Conservation (phyloP, 2,113 vertebrate genomes). For the Pleuronectes platessa region DNA sequence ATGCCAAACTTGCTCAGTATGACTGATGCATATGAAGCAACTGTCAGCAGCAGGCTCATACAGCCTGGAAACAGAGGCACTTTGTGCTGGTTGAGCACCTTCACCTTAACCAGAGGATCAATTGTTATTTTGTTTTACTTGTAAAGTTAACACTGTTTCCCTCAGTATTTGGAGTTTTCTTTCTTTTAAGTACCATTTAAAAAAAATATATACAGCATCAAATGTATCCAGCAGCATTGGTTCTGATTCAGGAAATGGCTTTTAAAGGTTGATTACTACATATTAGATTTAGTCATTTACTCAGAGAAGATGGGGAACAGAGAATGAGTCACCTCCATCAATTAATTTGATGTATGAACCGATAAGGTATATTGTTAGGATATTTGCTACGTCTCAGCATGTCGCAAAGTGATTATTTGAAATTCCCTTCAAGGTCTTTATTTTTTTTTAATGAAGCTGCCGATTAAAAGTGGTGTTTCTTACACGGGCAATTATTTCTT, state of each 20-base stretch:
- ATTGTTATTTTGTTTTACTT: no score
- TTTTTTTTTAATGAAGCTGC: constrained; percentile 61
- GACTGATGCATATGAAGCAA: not conserved
- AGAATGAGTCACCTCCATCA: constrained; percentile 68
- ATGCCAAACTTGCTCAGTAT: not conserved
- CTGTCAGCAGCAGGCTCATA: not conserved
- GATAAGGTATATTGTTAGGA: constrained; percentile 50
- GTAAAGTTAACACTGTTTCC: not conserved
- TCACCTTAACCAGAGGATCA: no score
- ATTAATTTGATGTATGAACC: constrained; percentile 67
- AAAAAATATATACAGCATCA: constrained; percentile 26
- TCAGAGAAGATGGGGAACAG: constrained; percentile 52
- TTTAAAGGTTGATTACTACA: constrained; percentile 71
- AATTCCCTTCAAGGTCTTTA: constrained; percentile 48
- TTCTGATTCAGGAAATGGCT: constrained; percentile 43
- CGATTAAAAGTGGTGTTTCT: constrained; percentile 66
- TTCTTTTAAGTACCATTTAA: not conserved
- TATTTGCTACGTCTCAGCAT: constrained; percentile 41
- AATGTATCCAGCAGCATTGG: constrained; percentile 41
- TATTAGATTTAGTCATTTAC: constrained; percentile 75
- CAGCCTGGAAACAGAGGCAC: no score
- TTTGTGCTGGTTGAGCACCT: no score
- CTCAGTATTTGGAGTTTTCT: not conserved
- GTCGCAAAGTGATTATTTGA: constrained; percentile 64
- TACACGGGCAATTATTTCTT: constrained; percentile 76